Base-by-base conservation (phyloP, 2,888 invertebrate genomes). In the Dromius quadrimaculatus region DNA sequence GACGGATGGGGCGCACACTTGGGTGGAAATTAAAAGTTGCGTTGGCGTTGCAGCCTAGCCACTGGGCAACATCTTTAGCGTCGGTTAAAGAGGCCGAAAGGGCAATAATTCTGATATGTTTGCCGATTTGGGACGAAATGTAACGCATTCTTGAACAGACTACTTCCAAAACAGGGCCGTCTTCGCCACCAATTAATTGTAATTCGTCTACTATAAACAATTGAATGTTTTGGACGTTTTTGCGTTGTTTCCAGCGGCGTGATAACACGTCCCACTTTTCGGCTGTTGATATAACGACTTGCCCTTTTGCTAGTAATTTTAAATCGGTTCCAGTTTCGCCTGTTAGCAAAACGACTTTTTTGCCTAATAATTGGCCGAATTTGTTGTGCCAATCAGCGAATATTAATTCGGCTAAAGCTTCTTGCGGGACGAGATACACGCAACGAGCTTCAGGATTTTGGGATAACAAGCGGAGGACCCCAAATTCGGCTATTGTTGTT, bases 191-290 rank as follows among this genome's bases (percentile, higher is more conserved):
- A 63, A 95, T 87, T 72, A 95, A 83, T 78, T 99, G 98, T 19
- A 99, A 84, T 76, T 99, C 98, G 79, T 99, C 99, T 13, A 96
- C 95, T 72, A 99, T 95, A 81, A 99, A 97, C 11, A 99, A 85
- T 72, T 96, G 94, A 5, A 99, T 92, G 78, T 95, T 97, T 79
- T 98, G 98, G 0, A 99, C 98, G 80, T 97, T 97, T 83, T 98
- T 98, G 28, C 99, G 88, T 78, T 99, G 98, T 78, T 99, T 99
- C 99, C 99, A 99, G 73, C 99, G 87, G 66, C 99, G 87, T 0
- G 99, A 99, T 1, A 99, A 85, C 2, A 99, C 95, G 81, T 99
- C 99, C 99, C 99, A 99, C 77, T 97, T 97, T 79, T 98, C 98
- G 0, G 98, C 97, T 0, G 98, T 98, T 2, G 95, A 93, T 73